phyloP scores from a whole-genome alignment of 2,113 vertebrate genomes.

The Paraplagusia blochii region DNA sequence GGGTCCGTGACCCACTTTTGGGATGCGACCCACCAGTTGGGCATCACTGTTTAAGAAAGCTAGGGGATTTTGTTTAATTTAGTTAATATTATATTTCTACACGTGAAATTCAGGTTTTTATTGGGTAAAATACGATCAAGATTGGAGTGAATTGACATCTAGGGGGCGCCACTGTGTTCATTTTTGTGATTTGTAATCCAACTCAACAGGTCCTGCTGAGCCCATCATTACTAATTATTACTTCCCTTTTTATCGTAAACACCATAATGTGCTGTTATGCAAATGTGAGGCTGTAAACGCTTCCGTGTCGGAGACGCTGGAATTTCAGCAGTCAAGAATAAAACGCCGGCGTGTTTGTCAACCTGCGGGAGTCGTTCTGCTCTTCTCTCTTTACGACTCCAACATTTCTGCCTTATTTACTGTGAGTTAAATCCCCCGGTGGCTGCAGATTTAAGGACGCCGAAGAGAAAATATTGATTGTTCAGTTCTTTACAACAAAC shows the following conservation, averaged over 20 bases:
- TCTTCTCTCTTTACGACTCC: too few relatives aligned
- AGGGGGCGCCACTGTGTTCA: too few relatives aligned
- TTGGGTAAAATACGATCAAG: too few relatives aligned
- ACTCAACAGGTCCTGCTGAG: constrained; percentile 30
- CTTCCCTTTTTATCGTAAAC: constrained; percentile 51
- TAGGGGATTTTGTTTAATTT: too few relatives aligned
- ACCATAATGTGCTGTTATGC: constrained; percentile 64
- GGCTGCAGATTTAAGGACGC: constrained; percentile 38
- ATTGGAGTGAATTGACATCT: too few relatives aligned
- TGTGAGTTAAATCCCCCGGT: constrained; percentile 22
- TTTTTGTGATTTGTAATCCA: too few relatives aligned
- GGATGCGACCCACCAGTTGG: too few relatives aligned
- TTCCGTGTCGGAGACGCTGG: constrained; percentile 31
- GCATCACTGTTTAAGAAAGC: too few relatives aligned
- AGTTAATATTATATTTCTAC: too few relatives aligned
- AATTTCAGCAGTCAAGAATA: constrained; percentile 32
- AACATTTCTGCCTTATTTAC: constrained; percentile 26
- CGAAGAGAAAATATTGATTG: neutral
- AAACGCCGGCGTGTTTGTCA: constrained; percentile 56
- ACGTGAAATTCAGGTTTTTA: too few relatives aligned
- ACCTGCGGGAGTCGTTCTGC: constrained; percentile 19
- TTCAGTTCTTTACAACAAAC: neutral
- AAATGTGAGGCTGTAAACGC: too few relatives aligned
- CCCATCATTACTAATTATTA: constrained; percentile 31
- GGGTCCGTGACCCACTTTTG: too few relatives aligned